These are phyloP conservation scores for Aethes cnicana DNA, from an alignment of 2,888 invertebrate genomes.

Conservation along the genomic window DNA sequence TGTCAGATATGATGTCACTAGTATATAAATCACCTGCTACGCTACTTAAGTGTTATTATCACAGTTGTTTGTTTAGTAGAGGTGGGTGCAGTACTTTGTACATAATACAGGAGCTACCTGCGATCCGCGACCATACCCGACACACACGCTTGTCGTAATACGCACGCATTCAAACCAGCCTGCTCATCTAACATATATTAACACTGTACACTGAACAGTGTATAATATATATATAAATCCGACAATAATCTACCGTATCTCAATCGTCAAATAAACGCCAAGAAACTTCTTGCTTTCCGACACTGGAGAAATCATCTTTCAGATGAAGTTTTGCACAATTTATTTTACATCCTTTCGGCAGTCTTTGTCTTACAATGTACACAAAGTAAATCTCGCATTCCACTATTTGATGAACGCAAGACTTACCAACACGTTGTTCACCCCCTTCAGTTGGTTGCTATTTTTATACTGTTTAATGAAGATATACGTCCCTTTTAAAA, in stretches of 20 bases:
- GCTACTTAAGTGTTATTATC: slow-evolving; percentile 84
- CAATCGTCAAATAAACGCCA: slow-evolving; percentile 47
- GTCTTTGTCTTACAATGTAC: slow-evolving; percentile 80
- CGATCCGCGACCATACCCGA: slow-evolving; percentile 67
- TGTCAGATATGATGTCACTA: slow-evolving; percentile 84
- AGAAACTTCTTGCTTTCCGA: slow-evolving; percentile 52
- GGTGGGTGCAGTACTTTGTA: slow-evolving; percentile 84
- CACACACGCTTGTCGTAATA: slow-evolving; percentile 61
- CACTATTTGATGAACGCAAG: slow-evolving; percentile 57
- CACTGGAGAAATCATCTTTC: slow-evolving; percentile 64
- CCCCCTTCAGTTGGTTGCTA: slow-evolving; percentile 64
- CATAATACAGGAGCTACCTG: slow-evolving; percentile 78
- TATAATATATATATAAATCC: too few species aligned
- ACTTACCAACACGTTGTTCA: slow-evolving; percentile 73
- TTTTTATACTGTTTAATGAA: slow-evolving; percentile 58
- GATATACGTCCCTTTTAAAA: slow-evolving; percentile 78
- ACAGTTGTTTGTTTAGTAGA: slow-evolving; percentile 83
- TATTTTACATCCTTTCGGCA: slow-evolving; percentile 75
- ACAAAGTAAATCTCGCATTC: slow-evolving; percentile 71
- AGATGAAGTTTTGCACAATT: slow-evolving; percentile 72
- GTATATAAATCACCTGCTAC: slow-evolving; percentile 82
- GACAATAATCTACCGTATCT: slow-evolving; percentile 46
- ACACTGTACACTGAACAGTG: slow-evolving; percentile 36
- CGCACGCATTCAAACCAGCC: slow-evolving; percentile 62
- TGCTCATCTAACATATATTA: slow-evolving; percentile 48